A percentile compares a stretch with the other conserved stretches of the same genome.
Evolutionary conservation across 2,113 vertebrate species (phyloP).

Genomic region (Ammodytes marinus): DNA sequence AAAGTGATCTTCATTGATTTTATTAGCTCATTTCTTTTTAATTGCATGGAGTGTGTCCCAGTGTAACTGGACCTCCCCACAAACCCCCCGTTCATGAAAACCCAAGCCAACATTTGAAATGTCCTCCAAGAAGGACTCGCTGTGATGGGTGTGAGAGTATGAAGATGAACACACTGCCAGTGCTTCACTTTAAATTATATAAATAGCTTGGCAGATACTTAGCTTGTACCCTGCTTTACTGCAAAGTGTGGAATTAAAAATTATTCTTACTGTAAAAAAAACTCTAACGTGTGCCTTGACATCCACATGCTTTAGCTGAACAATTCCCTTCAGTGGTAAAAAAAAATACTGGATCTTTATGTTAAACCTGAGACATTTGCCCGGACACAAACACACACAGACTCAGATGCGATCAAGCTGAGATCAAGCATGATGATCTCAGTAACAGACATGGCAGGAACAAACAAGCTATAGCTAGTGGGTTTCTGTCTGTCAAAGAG

Average conservation of each 20-base stretch:
- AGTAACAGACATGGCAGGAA: slow-evolving; percentile 71
- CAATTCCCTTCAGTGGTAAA: neutral
- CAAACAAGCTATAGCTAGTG: slow-evolving; percentile 62
- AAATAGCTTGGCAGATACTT: slow-evolving; percentile 30
- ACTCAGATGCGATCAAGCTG: neutral
- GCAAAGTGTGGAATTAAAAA: neutral
- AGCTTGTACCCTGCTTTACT: neutral
- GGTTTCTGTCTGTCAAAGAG: slow-evolving; percentile 50
- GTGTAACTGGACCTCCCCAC: slow-evolving; percentile 80
- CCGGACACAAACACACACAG: neutral
- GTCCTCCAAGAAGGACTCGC: slow-evolving; percentile 65
- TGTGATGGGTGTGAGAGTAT: slow-evolving; percentile 49
- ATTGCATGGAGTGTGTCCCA: slow-evolving; percentile 80
- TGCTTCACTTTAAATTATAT: slow-evolving; percentile 49
- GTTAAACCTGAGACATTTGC: slow-evolving; percentile 22
- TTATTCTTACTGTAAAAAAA: slow-evolving; percentile 1
- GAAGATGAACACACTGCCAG: slow-evolving; percentile 49
- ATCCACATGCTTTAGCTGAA: neutral
- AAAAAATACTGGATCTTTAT: slow-evolving; percentile 6
- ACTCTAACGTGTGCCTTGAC: neutral
- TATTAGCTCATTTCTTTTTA: slow-evolving; percentile 87
- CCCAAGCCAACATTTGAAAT: slow-evolving; percentile 58
- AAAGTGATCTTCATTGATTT: slow-evolving; percentile 86
- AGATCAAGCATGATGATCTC: slow-evolving; percentile 36
- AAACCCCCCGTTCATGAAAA: slow-evolving; percentile 65